These are phyloP conservation scores for Rotaria macrura DNA, from an alignment of 2,888 invertebrate species.

Conservation along the genomic window DNA sequence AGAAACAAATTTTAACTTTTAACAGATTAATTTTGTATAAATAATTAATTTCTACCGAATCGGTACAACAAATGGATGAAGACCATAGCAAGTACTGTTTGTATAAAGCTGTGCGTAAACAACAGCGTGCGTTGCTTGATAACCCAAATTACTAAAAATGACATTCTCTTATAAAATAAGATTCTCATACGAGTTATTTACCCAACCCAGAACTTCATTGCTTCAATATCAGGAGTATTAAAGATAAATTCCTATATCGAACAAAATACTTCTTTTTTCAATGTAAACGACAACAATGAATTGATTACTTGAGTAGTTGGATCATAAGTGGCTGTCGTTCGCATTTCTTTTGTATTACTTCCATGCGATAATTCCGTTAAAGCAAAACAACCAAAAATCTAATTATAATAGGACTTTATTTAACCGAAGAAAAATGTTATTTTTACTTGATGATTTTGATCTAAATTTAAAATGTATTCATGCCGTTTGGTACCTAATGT, in stretches of 20 bases:
- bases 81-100: conserved; percentile 69
- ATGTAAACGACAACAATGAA: not conserved
- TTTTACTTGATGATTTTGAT: conserved; percentile 49
- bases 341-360: conserved; percentile 75
- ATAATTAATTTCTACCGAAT: conserved; percentile 54
- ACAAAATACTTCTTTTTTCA: conserved; percentile 5
- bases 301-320: conserved; percentile 55
- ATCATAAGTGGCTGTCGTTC: conserved; percentile 72
- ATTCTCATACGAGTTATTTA: not conserved
- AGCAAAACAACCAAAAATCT: conserved; percentile 63
- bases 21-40: too few relatives aligned
- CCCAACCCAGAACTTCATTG: conserved; percentile 67
- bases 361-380: conserved; percentile 82
- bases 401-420: conserved; percentile 29
- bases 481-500: conserved; percentile 53
- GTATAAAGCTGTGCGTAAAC: conserved; percentile 78
- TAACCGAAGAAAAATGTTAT: conserved; percentile 35
- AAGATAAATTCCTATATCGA: conserved; percentile 58
- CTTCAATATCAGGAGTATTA: conserved; percentile 65
- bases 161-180: not conserved
- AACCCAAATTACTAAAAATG: conserved; percentile 61
- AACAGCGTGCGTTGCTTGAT: conserved; percentile 69
- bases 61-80: conserved; percentile 78
- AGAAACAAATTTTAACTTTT: not conserved
- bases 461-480: conserved; percentile 41